These are phyloP conservation scores for Isurus oxyrinchus DNA, from an alignment of 2,113 vertebrate species.

Conservation along the genomic window DNA sequence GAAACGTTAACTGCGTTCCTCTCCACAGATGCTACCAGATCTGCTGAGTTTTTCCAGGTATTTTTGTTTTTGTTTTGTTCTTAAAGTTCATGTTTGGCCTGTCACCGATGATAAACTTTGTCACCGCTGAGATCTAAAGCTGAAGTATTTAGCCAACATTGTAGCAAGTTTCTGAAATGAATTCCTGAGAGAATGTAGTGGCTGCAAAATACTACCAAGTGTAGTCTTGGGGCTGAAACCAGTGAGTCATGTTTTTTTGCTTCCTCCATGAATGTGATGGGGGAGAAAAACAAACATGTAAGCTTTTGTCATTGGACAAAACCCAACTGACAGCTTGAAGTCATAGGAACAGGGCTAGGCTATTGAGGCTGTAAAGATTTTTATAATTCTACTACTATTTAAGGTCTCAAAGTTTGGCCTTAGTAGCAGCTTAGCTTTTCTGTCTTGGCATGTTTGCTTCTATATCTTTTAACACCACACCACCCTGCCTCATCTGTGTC, in stretches of 20 bases:
- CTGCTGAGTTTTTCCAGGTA: too few relatives aligned
- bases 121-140: neutral
- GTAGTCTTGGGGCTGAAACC: neutral
- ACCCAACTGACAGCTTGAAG: neutral
- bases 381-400: neutral
- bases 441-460: neutral
- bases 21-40: too few relatives aligned
- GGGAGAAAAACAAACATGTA: neutral
- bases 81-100: neutral
- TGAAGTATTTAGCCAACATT: neutral
- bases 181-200: neutral
- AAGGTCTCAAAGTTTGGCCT: neutral
- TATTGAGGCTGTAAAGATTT: neutral
- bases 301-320: neutral
- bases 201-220: neutral
- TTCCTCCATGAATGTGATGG: neutral
- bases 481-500: accelerated
- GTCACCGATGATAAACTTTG: neutral
- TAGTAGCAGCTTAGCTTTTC: neutral
- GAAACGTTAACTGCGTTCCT: too few relatives aligned
- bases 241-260: neutral
- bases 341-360: too few relatives aligned
- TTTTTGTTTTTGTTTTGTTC: neutral
- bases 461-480: neutral
- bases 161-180: neutral